Evolutionary conservation across 2,797 vertebrate genomes (phyloP).

Genomic region (Atherinosoma microstoma): DNA sequence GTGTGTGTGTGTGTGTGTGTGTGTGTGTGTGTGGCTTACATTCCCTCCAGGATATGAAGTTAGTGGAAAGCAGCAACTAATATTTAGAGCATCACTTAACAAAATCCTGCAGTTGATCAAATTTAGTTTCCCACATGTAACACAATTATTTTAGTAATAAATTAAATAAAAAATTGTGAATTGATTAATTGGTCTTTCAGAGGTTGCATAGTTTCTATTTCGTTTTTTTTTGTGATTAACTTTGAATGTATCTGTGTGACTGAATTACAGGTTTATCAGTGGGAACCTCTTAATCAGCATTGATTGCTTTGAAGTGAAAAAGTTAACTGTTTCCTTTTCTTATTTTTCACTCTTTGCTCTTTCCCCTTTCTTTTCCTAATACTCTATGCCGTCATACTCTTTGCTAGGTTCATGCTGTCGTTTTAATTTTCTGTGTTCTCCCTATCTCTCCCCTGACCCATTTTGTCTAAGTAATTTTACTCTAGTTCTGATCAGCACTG

Average conservation of each 20-base stretch:
- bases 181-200: background rate
- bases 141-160: constrained; percentile 22
- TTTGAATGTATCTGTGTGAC: background rate
- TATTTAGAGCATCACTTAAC: constrained; percentile 32
- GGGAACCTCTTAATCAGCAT: constrained; percentile 25
- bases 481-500: constrained; percentile 34
- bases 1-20: constrained; percentile 16
- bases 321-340: constrained; percentile 21
- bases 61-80: constrained; percentile 28
- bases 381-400: constrained; percentile 5
- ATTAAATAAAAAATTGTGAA: constrained; percentile 11
- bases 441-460: background rate
- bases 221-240: background rate
- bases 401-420: constrained; percentile 26
- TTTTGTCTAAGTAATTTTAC: constrained; percentile 21
- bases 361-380: constrained; percentile 8
- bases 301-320: constrained; percentile 35
- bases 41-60: constrained; percentile 60
- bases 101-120: constrained; percentile 18
- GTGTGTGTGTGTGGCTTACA: constrained; percentile 41
- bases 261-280: constrained; percentile 29
- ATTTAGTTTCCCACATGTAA: constrained; percentile 36
- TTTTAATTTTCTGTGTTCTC: constrained; percentile 13
- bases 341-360: constrained; percentile 7
- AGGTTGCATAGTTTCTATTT: constrained; percentile 6